Base-by-base conservation (phyloP, 2,888 invertebrate genomes). In the Spialia ferax region DNA sequence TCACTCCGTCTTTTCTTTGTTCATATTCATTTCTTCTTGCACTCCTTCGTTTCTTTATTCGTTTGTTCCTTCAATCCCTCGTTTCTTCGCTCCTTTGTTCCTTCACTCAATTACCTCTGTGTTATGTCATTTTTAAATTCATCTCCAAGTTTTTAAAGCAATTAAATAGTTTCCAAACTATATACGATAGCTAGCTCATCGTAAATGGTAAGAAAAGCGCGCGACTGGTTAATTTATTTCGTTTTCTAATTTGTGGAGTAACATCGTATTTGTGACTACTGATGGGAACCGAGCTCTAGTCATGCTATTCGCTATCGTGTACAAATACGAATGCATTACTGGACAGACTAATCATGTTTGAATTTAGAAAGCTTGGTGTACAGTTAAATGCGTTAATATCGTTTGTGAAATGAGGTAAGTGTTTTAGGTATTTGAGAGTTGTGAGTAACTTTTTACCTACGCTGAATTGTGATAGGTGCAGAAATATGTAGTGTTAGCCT, bases 181-280 rank as follows among this genome's bases (percentile, higher is more conserved):
- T 45, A 18, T 7, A 18, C 35, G 18, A 18, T 6, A 22, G 10
- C n/a, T 61, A 15, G 32, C 29, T 50, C 18, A 22, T 29, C 59
- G 32, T 3, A 15, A 13, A 1, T 29, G 4, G 20, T 63, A n/a
- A 4, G 26, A 42, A 59, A 29, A 26, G 50, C 20, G 13, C 52
- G 4, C 11, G 26, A 45, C 45, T n/a, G 57, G 76, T 76, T 79
- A 81, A 79, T 83, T 82, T 80, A 82, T 79, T 83, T 80, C 74
- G 75, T 80, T 82, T 81, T 81, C 82, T 81, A 82, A 83, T 83
- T 83, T 78, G 82, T 78, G 70, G 75, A 81, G 79, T 80, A 81
- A 75, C 77, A 73, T 78, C 56, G 73, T 71, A 68, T 73, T 73
- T 72, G 68, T 65, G 72, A 68, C 64, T 70, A 71, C 71, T 64